phyloP scores from a whole-genome alignment of 2,888 invertebrate species.

The Agrotis puta region DNA sequence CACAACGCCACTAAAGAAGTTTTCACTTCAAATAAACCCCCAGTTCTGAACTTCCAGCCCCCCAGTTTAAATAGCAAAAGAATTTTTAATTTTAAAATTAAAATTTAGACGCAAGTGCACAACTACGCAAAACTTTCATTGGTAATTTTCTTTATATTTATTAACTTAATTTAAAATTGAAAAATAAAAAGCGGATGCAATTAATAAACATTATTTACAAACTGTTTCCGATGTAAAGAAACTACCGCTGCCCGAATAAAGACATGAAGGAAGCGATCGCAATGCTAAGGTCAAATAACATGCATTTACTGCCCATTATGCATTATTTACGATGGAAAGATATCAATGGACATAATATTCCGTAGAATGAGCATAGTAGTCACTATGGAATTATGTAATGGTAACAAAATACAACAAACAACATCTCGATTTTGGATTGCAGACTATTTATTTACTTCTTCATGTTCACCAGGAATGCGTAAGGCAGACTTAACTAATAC shows the following conservation, averaged over 20 bases:
- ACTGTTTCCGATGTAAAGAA: constrained; percentile 14
- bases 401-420: not conserved
- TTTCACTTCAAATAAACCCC: no score
- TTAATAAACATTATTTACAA: not conserved
- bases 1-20: no score
- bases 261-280: constrained; percentile 38
- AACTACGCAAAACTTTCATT: not conserved
- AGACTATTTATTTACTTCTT: not conserved
- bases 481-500: no score
- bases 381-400: not conserved
- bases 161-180: no score
- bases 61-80: no score
- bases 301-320: constrained; percentile 3
- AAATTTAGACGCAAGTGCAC: no score
- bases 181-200: constrained; percentile 16
- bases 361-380: not conserved
- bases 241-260: constrained; percentile 25
- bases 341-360: constrained; percentile 15
- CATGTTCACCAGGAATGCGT: no score
- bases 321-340: constrained; percentile 31
- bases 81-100: no score
- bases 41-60: no score
- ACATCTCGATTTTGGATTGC: not conserved
- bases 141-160: not conserved
- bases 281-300: constrained; percentile 38